Evolutionary conservation across 2,113 vertebrate genomes (phyloP).

Genomic region (Sisor rabdophorus): DNA sequence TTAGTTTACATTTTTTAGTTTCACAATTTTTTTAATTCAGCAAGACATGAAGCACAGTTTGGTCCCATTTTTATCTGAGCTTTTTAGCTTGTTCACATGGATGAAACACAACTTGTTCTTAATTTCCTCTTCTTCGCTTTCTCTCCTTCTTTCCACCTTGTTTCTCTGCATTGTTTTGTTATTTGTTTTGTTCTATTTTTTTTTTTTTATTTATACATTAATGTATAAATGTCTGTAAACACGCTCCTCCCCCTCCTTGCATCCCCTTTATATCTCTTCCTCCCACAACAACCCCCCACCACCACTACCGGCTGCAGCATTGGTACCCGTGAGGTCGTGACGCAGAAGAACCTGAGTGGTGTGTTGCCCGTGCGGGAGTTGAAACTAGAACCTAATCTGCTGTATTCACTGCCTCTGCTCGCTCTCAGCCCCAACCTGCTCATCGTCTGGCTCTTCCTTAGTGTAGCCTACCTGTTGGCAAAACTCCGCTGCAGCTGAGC

Average conservation of each 20-base stretch:
- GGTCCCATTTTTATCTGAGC: not conserved
- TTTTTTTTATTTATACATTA: not conserved
- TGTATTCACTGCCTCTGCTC: conserved; percentile 95
- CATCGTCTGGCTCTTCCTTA: conserved; percentile 96
- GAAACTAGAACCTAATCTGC: conserved; percentile 92
- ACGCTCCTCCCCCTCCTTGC: not conserved
- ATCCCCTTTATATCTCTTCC: not conserved
- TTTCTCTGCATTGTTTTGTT: conserved; percentile 1
- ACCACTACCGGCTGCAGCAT: conserved; percentile 83
- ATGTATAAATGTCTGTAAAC: not conserved
- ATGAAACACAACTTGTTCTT: conserved; percentile 24
- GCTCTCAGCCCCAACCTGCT: conserved; percentile 97
- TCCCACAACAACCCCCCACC: conserved; percentile 42
- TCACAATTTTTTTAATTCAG: not conserved
- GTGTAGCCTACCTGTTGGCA: conserved; percentile 89
- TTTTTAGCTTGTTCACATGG: not conserved
- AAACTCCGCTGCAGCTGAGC: conserved; percentile 93
- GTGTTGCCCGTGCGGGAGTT: conserved; percentile 94
- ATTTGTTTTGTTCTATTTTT: not conserved
- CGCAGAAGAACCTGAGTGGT: conserved; percentile 99
- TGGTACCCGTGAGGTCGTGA: conserved; percentile 97
- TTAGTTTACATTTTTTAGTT: not conserved
- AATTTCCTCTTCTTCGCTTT: conserved; percentile 36
- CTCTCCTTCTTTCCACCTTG: conserved; percentile 23
- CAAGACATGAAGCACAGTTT: not conserved